These are phyloP conservation scores for Tiliqua scincoides DNA, from an alignment of 2,113 vertebrate genomes.

Conservation along the genomic window DNA sequence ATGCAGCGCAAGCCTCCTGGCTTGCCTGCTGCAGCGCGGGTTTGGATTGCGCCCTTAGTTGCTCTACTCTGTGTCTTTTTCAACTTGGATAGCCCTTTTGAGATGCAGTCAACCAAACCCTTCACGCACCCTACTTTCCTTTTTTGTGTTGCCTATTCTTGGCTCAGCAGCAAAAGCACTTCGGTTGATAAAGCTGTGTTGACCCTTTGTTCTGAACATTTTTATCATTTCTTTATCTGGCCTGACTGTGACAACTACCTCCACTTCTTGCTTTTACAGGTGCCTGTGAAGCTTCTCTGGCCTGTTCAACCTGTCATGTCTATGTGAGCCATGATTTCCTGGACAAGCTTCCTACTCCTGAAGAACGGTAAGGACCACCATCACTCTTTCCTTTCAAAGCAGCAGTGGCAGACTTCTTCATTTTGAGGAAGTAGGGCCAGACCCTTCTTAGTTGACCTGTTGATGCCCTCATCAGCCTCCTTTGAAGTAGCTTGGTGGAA, in stretches of 20 bases:
- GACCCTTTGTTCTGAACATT: background rate
- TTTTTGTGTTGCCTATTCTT: background rate
- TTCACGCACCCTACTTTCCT: background rate
- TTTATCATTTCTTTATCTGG: background rate
- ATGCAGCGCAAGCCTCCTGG: too few relatives aligned
- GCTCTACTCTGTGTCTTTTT: background rate
- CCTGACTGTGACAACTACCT: background rate
- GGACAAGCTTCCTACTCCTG: slow-evolving; percentile 82
- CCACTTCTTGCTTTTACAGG: slow-evolving; percentile 69
- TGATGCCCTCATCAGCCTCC: background rate
- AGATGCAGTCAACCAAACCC: background rate
- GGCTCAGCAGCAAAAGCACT: background rate
- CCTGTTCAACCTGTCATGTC: slow-evolving; percentile 92
- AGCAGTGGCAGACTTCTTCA: background rate
- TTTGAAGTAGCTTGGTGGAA: background rate
- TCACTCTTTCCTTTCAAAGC: too few relatives aligned
- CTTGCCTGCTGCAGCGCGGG: too few relatives aligned
- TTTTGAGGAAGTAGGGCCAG: background rate
- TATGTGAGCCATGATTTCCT: slow-evolving; percentile 80
- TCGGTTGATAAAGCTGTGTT: background rate
- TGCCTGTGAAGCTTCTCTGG: slow-evolving; percentile 91
- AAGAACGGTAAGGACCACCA: slow-evolving; percentile 78
- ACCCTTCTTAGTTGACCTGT: background rate
- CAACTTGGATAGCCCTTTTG: background rate
- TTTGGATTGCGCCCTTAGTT: too few relatives aligned